These are phyloP conservation scores for Acipenser oxyrinchus DNA, from an alignment of 2,797 vertebrate species.

Conservation along the genomic window DNA sequence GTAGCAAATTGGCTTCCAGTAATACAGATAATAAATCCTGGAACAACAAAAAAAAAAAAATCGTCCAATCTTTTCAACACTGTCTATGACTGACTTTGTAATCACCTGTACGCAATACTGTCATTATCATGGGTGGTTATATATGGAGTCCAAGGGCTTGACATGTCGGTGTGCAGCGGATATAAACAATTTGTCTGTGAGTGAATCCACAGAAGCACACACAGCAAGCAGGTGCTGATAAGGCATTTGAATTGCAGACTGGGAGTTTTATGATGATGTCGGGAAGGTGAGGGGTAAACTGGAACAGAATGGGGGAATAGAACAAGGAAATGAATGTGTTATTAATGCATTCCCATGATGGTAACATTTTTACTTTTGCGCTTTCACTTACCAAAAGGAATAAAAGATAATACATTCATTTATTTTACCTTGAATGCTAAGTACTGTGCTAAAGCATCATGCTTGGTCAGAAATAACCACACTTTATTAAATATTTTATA, in stretches of 20 bases:
- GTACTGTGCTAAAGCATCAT: too few relatives aligned
- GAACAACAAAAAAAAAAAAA: neutral
- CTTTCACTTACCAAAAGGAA: too few relatives aligned
- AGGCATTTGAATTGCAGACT: neutral
- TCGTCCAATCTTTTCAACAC: neutral
- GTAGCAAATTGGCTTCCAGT: neutral
- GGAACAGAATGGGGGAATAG: too few relatives aligned
- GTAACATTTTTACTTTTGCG: too few relatives aligned
- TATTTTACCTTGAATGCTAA: too few relatives aligned
- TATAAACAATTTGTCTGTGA: conserved; percentile 9
- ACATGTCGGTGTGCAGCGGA: neutral
- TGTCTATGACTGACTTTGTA: neutral
- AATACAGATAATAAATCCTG: neutral
- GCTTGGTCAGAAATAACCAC: too few relatives aligned
- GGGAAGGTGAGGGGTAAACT: too few relatives aligned
- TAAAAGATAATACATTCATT: too few relatives aligned
- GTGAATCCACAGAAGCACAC: neutral
- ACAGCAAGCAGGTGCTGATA: neutral
- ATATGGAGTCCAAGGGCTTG: conserved; percentile 4
- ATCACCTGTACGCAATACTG: neutral
- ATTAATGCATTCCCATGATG: too few relatives aligned
- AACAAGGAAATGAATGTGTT: too few relatives aligned
- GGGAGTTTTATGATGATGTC: too few relatives aligned
- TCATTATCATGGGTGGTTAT: conserved; percentile 5
- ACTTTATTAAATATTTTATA: too few relatives aligned